These are phyloP conservation scores for Carassius carassius DNA, from an alignment of 2,113 vertebrate species.

Conservation along the genomic window DNA sequence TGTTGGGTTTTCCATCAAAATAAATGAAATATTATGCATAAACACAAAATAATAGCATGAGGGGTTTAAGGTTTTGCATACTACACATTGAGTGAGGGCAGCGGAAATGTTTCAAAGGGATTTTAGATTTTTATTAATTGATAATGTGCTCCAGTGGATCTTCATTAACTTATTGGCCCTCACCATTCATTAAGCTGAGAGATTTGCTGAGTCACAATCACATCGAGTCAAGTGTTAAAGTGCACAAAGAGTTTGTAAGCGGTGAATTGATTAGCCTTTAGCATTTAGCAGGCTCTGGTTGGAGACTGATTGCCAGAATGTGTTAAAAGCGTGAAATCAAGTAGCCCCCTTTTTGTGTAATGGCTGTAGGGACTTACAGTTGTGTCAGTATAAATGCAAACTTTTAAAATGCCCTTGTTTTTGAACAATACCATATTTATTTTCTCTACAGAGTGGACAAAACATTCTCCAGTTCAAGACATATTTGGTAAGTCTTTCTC, in stretches of 20 bases:
- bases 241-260: not conserved
- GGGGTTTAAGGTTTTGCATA: not conserved
- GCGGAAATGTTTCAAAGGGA: not conserved
- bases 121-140: conserved; percentile 2
- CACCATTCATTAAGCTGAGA: not conserved
- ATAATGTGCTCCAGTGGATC: conserved; percentile 21
- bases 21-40: not conserved
- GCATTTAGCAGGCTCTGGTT: conserved; percentile 7
- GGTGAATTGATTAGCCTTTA: conserved; percentile 12
- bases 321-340: conserved; percentile 10
- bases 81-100: not conserved
- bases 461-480: conserved; percentile 68
- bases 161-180: not conserved
- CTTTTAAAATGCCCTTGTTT: not conserved
- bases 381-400: not conserved
- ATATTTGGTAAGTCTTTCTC: conserved; percentile 68
- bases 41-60: not conserved
- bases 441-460: conserved; percentile 70
- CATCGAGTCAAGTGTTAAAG: conserved; percentile 1
- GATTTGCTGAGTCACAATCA: conserved; percentile 1
- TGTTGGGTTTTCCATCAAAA: not conserved
- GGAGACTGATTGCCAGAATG: not conserved
- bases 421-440: not conserved
- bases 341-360: not conserved
- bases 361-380: not conserved